Evolutionary conservation across 2,888 invertebrate species (phyloP).

Genomic region (Aphodius granarius): DNA sequence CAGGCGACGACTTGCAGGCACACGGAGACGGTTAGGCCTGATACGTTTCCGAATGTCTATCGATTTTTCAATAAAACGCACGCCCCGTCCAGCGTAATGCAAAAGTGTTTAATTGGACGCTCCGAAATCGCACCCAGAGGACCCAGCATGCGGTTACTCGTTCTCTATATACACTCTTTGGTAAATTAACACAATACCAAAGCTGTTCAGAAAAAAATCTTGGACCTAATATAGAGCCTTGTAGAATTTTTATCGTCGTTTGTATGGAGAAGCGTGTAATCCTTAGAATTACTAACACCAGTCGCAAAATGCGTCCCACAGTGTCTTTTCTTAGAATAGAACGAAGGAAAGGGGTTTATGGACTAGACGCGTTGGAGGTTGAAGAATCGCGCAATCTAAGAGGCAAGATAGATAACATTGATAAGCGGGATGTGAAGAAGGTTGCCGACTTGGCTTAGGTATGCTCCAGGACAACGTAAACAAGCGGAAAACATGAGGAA

Average conservation of each 20-base stretch:
- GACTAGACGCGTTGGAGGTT: background rate
- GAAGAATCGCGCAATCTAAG: background rate
- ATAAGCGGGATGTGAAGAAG: background rate
- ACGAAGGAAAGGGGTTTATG: background rate
- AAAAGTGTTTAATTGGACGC: background rate
- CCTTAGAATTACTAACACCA: background rate
- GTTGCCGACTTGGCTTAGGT: background rate
- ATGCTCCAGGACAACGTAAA: background rate
- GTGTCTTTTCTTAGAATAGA: background rate
- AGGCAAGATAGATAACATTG: background rate
- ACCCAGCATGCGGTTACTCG: background rate
- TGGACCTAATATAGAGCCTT: no score
- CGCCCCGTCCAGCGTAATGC: background rate
- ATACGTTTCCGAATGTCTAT: constrained; percentile 17
- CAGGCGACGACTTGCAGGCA: background rate
- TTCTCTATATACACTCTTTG: background rate
- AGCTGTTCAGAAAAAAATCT: no score
- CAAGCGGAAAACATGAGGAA: background rate
- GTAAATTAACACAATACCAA: background rate
- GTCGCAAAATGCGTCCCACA: background rate
- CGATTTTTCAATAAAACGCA: constrained; percentile 19
- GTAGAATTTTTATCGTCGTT: no score
- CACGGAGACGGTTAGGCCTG: background rate
- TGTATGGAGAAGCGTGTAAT: background rate
- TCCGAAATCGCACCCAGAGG: background rate